Conservation (phyloP, 2,888 invertebrate species). For the Heliconius ismenius region DNA sequence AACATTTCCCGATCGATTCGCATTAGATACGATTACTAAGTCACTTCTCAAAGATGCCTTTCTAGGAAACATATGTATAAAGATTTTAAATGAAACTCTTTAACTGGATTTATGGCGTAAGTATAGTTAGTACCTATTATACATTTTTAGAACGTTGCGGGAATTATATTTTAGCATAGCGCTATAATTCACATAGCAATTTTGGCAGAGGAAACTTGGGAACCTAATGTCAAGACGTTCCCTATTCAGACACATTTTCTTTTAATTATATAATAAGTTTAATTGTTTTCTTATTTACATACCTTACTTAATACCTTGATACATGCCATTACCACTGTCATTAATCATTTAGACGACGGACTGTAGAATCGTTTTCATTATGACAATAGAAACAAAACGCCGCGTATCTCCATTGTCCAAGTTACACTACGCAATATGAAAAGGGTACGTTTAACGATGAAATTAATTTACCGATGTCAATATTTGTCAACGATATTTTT, state of each 20-base stretch:
- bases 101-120: too few species aligned
- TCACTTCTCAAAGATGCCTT: slow-evolving; percentile 14
- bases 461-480: slow-evolving; percentile 2
- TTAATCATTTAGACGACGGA: slow-evolving; percentile 9
- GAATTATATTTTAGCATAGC: too few species aligned
- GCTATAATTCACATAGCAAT: too few species aligned
- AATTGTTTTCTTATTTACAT: neutral
- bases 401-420: neutral
- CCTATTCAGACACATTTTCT: too few species aligned
- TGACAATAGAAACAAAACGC: slow-evolving; percentile 19
- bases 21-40: slow-evolving; percentile 15
- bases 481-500: slow-evolving; percentile 11
- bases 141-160: too few species aligned
- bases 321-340: neutral
- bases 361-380: neutral
- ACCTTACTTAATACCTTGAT: neutral
- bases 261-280: too few species aligned
- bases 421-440: slow-evolving; percentile 3
- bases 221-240: too few species aligned
- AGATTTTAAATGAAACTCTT: too few species aligned
- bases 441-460: neutral
- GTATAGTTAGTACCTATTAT: too few species aligned
- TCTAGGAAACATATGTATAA: too few species aligned
- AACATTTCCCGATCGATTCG: slow-evolving; percentile 26
- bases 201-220: too few species aligned